These are phyloP conservation scores for Leuciscus idus DNA, from an alignment of 2,113 vertebrate genomes.

Conservation along the genomic window DNA sequence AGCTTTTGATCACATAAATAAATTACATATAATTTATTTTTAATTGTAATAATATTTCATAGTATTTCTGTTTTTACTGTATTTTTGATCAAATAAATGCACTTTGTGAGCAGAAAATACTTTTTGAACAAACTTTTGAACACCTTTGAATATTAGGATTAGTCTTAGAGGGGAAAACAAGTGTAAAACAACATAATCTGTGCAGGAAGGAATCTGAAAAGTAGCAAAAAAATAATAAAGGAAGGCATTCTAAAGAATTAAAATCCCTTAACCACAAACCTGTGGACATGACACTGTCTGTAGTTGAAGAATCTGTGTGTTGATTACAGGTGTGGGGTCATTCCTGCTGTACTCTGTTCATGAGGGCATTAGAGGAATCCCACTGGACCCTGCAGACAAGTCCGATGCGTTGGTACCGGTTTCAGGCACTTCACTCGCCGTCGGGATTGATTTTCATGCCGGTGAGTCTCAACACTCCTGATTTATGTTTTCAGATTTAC, in stretches of 20 bases:
- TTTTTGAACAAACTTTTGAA: neutral
- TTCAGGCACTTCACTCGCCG: constrained; percentile 92
- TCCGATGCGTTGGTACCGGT: constrained; percentile 95
- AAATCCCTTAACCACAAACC: too few species aligned
- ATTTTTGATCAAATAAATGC: neutral
- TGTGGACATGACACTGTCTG: neutral
- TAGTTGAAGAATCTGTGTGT: neutral
- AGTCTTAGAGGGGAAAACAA: neutral
- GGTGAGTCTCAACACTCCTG: constrained; percentile 71
- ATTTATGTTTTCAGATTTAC: neutral
- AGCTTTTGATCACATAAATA: too few species aligned
- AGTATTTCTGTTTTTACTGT: neutral
- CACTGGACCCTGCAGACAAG: constrained; percentile 92
- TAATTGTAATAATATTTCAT: neutral
- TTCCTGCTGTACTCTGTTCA: constrained; percentile 97
- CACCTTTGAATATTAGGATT: neutral
- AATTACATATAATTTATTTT: too few species aligned
- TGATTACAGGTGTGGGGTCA: constrained; percentile 89
- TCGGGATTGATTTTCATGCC: constrained; percentile 97
- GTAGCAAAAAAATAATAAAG: neutral
- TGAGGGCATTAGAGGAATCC: constrained; percentile 95
- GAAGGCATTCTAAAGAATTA: neutral
- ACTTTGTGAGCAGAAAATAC: too few species aligned
- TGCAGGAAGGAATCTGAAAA: neutral
- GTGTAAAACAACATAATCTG: neutral